Percentiles rank a stretch among this genome's conserved stretches.
Evolutionary conservation across 2,888 invertebrate genomes (phyloP).

Genomic region (Pilophorus perplexus): DNA sequence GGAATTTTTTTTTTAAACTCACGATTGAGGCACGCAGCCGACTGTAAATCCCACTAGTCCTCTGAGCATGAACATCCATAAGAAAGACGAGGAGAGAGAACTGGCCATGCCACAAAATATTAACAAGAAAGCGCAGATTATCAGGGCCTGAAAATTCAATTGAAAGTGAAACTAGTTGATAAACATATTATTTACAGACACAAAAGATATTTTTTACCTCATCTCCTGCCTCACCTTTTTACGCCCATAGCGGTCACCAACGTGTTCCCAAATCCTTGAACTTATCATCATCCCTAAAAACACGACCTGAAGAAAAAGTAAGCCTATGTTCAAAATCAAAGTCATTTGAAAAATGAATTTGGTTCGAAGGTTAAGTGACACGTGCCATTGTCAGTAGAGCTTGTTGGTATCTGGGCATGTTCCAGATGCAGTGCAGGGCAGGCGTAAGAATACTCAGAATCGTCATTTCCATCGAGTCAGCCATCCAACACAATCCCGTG

Average conservation of each 20-base stretch:
- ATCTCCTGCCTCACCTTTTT: slow-evolving; percentile 62
- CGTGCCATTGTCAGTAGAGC: slow-evolving; percentile 84
- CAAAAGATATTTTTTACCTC: not conserved
- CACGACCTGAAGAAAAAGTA: slow-evolving; percentile 59
- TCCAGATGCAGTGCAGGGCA: slow-evolving; percentile 92
- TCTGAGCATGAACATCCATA: slow-evolving; percentile 85
- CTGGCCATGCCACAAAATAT: slow-evolving; percentile 90
- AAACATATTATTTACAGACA: not conserved
- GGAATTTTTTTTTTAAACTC: not conserved
- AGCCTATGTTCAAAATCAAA: not conserved
- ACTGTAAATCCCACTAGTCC: slow-evolving; percentile 94
- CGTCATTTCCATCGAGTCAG: slow-evolving; percentile 98
- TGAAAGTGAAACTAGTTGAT: not conserved
- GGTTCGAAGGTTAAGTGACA: not conserved
- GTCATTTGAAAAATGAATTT: not conserved
- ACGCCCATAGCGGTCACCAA: slow-evolving; percentile 89
- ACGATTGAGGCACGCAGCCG: slow-evolving; percentile 96
- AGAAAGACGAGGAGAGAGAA: slow-evolving; percentile 84
- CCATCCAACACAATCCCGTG: slow-evolving; percentile 91
- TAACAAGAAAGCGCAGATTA: slow-evolving; percentile 82
- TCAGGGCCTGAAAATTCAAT: slow-evolving; percentile 67
- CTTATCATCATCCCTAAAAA: slow-evolving; percentile 97
- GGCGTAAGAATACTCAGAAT: slow-evolving; percentile 90
- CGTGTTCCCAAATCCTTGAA: slow-evolving; percentile 92
- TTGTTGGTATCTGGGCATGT: slow-evolving; percentile 84